phyloP scores from a whole-genome alignment of 2,113 vertebrate genomes.

The Amblyopsis rosae region DNA sequence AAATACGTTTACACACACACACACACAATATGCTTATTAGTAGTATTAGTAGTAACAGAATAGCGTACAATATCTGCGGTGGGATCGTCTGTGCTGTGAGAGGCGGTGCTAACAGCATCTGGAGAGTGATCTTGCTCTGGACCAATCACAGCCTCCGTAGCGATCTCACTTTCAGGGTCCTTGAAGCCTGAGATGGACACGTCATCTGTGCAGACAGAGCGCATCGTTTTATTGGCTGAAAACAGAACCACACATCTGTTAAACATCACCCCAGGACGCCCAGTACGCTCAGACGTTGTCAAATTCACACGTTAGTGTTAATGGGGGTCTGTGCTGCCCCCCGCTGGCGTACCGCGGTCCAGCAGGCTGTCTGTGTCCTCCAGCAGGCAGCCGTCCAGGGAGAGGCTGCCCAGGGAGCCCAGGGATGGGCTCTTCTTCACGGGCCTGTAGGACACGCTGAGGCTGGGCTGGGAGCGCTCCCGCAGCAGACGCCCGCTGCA shows the following conservation, averaged over 20 bases:
- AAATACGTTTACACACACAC: not conserved
- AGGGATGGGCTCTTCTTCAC: constrained; percentile 94
- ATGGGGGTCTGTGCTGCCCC: constrained; percentile 32
- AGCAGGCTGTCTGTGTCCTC: constrained; percentile 90
- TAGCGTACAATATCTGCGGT: constrained; percentile 86
- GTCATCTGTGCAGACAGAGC: constrained; percentile 68
- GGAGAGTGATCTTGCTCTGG: constrained; percentile 85
- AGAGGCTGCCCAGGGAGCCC: constrained; percentile 91
- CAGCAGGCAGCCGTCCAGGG: constrained; percentile 89
- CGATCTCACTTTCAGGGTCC: constrained; percentile 75
- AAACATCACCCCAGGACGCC: too few species aligned
- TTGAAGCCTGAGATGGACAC: constrained; percentile 81
- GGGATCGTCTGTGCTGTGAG: constrained; percentile 87
- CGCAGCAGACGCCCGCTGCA: constrained; percentile 86
- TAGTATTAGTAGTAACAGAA: not conserved
- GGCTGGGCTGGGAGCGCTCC: constrained; percentile 86
- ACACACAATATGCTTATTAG: not conserved
- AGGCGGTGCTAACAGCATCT: constrained; percentile 89
- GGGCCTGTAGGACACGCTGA: constrained; percentile 89
- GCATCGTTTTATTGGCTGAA: too few species aligned
- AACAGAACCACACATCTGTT: too few species aligned
- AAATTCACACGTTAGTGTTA: too few species aligned
- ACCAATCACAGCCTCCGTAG: constrained; percentile 56
- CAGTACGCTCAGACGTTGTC: too few species aligned
- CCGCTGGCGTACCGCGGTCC: constrained; percentile 81